Conservation (phyloP, 92 coral and sea anemone genomes). For the Epizoanthus stellaris region DNA sequence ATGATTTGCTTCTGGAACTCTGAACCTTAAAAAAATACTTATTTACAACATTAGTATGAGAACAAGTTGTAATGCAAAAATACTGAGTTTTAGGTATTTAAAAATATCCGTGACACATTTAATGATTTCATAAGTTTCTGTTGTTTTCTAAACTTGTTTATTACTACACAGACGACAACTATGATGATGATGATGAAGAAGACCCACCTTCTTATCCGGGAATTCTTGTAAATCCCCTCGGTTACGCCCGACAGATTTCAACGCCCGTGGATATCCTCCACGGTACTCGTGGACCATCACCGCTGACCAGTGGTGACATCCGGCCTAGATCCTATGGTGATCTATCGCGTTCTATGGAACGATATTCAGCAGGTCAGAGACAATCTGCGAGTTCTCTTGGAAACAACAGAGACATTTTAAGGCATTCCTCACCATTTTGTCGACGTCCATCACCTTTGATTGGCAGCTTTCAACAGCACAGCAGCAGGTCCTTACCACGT, state of each 20-base stretch:
- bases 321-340: conserved; percentile 37
- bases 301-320: background rate
- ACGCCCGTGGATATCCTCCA: background rate
- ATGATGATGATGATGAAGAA: background rate
- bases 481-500: conserved; percentile 24
- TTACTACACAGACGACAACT: background rate
- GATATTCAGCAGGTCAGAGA: background rate
- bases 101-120: no score
- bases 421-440: conserved; percentile 18
- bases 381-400: conserved; percentile 29
- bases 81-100: no score
- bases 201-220: conserved; percentile 41
- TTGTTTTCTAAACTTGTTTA: no score
- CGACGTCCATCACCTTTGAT: conserved; percentile 41
- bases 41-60: no score
- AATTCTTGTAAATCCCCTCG: background rate
- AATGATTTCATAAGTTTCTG: no score
- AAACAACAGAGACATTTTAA: background rate
- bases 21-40: no score
- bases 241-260: conserved; percentile 35
- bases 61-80: no score
- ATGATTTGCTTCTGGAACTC: no score
- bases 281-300: background rate
- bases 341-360: background rate
- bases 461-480: conserved; percentile 11